Base-by-base conservation (phyloP, 2,888 invertebrate genomes). In the Tetrapedia diversipes region DNA sequence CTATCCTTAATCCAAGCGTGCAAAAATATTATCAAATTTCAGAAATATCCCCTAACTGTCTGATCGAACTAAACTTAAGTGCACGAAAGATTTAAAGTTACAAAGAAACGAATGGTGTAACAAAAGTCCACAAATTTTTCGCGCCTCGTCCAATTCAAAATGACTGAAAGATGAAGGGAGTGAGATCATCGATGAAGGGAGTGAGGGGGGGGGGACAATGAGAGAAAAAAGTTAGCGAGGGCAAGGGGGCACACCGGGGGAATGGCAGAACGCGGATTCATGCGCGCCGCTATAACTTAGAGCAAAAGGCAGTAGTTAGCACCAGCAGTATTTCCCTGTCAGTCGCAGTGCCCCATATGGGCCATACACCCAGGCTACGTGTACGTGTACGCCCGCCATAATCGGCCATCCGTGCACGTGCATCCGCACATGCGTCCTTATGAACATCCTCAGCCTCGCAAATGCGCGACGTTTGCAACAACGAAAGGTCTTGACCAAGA, bases 221-320 rank as follows among this genome's bases (percentile, higher is more conserved):
- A 41, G 37, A 19, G 10, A 10, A 4, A 2, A 34, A 77, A 80
- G 59, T 47, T 49, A 66, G 49, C 27, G 29, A 49, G 32, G 8
- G 14, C 14, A 34, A 2, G 22, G 59, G 19, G 51, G 37, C 29
- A 32, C 16, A 43, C 34, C 16, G 43, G 57, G 43, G 57, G 34
- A 69, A 45, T 70, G 70, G 63, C 54, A 43, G 49, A 66, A 45
- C 60, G 69, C 56, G 70, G 70, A 79, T 77, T 73, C 64, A 84
- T 65, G 73, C 66, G 68, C 64, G 49, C 29, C 47, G 66, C 83
- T 80, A 86, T 85, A 84, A 86, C 86, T 86, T 81, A 80, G 71
- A 77, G 78, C 80, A 80, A 84, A 86, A 83, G 82, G 82, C 79
- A 81, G 86, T 81, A 84, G 86, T 86, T 86, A 86, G 82, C 83